Base-by-base conservation (phyloP, 2,797 vertebrate genomes). In the Arremon brunneinucha region DNA sequence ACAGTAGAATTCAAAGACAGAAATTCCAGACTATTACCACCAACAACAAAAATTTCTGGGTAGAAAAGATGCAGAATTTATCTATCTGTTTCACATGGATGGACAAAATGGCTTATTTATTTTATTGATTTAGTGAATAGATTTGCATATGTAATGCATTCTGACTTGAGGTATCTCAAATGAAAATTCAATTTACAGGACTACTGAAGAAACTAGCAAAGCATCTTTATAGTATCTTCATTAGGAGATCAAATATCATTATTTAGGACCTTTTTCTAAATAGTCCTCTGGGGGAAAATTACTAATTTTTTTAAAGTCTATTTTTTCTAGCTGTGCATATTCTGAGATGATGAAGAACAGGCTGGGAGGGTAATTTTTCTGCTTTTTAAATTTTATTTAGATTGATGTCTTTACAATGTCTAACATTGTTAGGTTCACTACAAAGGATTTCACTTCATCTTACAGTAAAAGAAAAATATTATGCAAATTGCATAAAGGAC, bases 401-500 rank as follows among this genome's bases (percentile, higher is more conserved):
- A 84, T 67, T 82, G 56, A 79, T 91, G 70, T 77, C 64, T 94
- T 94, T 86, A 93, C 30, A 93, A 70, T 82, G 83, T 70, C 74
- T 77, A 64, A 90, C 43, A 60, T 84, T 81, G 67, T 96, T 94
- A 93, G 70, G 49, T 71, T 93, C 60, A 64, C 68, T 87, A 88
- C 93, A 89, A 91, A 91, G 46, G 56, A 89, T 82, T 94, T 90
- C 37, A 70, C 35, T 96, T 94, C 87, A 67, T 64, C 70, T 87
- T 90, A 79, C 47, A 90, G 70, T 64, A 84, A 77, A 94, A 91
- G 77, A 39, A 93, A 95, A 93, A 95, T 91, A 90, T 79, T 91
- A 96, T 94, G 77, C 74, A 91, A 94, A 96, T 93, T 94, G 71
- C 90, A 90, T 91, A 92, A 84, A 91, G 83, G 88, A 91, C 91